Conservation (phyloP, 1,140 invertebrate species). For the Hypsibius dujardini region DNA sequence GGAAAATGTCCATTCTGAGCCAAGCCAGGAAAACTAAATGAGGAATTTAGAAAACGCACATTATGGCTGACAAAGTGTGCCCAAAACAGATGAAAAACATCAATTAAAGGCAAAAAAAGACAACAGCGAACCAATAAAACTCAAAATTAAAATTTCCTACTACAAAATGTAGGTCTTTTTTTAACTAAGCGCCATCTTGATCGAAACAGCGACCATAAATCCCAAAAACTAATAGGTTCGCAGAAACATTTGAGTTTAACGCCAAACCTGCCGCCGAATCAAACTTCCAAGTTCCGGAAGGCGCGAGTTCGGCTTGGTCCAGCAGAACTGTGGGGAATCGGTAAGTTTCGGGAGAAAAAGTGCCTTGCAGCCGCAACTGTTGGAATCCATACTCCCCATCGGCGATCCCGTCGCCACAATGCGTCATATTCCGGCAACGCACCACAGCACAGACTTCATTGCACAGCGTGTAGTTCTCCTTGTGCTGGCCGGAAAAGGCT, state of each 20-base stretch:
- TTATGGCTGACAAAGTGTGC: too few species aligned
- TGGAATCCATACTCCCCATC: not conserved
- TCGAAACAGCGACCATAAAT: not conserved
- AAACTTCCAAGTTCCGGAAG: not conserved
- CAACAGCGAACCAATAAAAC: too few species aligned
- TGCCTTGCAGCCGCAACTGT: not conserved
- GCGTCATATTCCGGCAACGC: not conserved
- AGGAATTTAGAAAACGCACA: too few species aligned
- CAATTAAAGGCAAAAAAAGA: too few species aligned
- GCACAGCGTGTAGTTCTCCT: constrained; percentile 1
- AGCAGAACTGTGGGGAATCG: not conserved
- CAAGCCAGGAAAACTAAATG: too few species aligned
- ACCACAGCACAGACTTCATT: constrained; percentile 15
- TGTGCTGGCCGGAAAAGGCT: not conserved
- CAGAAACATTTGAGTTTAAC: not conserved
- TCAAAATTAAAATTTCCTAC: too few species aligned
- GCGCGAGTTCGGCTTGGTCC: not conserved
- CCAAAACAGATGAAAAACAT: too few species aligned
- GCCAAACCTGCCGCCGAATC: not conserved
- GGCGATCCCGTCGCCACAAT: constrained; percentile 8
- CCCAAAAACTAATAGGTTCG: not conserved
- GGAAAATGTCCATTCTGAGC: too few species aligned
- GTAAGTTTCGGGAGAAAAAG: not conserved
- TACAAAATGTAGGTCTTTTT: too few species aligned
- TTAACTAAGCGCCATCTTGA: not conserved